Conservation (phyloP, 2,888 invertebrate genomes). For the Caradrina clavipalpis region DNA sequence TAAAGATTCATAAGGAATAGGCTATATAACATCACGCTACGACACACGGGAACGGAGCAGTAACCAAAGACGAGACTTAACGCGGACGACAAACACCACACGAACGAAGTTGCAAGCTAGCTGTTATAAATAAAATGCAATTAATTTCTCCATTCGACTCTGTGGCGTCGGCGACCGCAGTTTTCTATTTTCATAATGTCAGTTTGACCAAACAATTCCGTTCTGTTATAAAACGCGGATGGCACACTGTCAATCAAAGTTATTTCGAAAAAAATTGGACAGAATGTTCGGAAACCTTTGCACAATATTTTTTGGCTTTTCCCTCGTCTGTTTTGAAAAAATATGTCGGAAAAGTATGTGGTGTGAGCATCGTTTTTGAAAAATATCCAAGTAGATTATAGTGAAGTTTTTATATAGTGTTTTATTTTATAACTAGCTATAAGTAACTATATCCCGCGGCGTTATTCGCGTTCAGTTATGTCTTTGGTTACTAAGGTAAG, state of each 20-base stretch:
- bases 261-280: not conserved
- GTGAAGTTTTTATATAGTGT: too few relatives aligned
- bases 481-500: too few relatives aligned
- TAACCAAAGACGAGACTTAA: too few relatives aligned
- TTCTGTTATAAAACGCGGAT: not conserved
- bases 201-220: not conserved
- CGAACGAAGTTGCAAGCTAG: too few relatives aligned
- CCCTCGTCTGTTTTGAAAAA: not conserved
- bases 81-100: too few relatives aligned
- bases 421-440: too few relatives aligned
- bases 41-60: too few relatives aligned
- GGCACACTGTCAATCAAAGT: conserved; percentile 8
- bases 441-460: too few relatives aligned
- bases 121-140: not conserved
- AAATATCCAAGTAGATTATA: too few relatives aligned
- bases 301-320: not conserved
- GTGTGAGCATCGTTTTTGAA: not conserved
- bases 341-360: not conserved
- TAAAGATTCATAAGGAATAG: too few relatives aligned
- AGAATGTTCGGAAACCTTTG: conserved; percentile 5
- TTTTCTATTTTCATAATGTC: not conserved
- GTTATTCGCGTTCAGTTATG: too few relatives aligned
- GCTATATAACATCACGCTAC: too few relatives aligned
- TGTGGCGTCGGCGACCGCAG: not conserved
- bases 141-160: not conserved